Percentiles rank a stretch among this genome's conserved stretches.
Evolutionary conservation across 2,888 invertebrate species (phyloP).

Genomic region (Eudasyphora cyanicolor): DNA sequence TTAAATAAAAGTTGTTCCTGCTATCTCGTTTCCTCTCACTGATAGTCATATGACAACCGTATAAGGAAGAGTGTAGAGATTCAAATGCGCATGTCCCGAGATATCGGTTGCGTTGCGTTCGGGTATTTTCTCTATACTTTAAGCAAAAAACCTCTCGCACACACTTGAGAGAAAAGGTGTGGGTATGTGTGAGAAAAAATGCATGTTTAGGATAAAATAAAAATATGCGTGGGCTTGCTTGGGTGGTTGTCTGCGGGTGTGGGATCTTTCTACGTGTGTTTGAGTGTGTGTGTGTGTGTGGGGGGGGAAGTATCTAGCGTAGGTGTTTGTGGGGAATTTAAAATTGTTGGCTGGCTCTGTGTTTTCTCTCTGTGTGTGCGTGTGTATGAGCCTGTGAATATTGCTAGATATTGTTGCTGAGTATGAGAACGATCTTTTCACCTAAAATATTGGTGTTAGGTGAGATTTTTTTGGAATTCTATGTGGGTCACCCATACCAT

Average conservation of each 20-base stretch:
- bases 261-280: not conserved
- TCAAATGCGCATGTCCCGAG: constrained; percentile 36
- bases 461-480: constrained; percentile 1
- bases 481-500: constrained; percentile 14
- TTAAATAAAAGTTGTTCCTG: no score
- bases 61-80: constrained; percentile 27
- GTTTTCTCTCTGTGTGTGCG: not conserved
- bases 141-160: no score
- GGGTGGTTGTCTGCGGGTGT: not conserved
- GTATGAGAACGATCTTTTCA: constrained; percentile 2
- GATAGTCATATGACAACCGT: constrained; percentile 37
- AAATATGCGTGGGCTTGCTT: not conserved
- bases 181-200: not conserved
- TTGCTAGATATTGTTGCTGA: constrained; percentile 43
- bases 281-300: not conserved
- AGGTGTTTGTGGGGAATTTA: not conserved
- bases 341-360: not conserved
- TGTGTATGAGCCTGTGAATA: not conserved
- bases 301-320: no score
- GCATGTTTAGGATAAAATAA: not conserved
- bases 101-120: constrained; percentile 42
- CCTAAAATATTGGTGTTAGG: constrained; percentile 6
- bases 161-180: not conserved
- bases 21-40: constrained; percentile 28
- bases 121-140: not conserved